Base-by-base conservation (phyloP, 2,113 vertebrate species). In the Daboia siamensis region DNA sequence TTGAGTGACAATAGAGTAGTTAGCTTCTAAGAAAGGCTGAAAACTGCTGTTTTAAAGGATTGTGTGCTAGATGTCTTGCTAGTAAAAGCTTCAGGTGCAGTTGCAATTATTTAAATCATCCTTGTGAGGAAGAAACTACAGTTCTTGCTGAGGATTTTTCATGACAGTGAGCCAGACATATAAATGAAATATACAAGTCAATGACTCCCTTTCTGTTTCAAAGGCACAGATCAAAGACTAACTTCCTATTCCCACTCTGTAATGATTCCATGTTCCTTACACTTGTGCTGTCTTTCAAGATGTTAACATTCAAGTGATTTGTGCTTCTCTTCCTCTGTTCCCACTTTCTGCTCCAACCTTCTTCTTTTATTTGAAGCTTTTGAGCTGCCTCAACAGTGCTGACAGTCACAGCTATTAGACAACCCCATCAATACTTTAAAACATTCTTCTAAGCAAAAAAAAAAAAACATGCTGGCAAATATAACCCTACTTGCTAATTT, bases 401-500 rank as follows among this genome's bases (percentile, higher is more conserved):
- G 52, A 88, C 59, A 94, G 88, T 33, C 95, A 29, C 92, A 93
- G 94, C 94, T 96, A 94, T 95, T 94, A 94, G 91, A 26, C 20
- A 33, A 11, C 87, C 0, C 85, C 59, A 64, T 96, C 94, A 94
- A 93, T 84, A 92, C 92, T 92, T 95, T 96, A 94, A 95, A 96
- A 93, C 90, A 93, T 91, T 93, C 80, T 95, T 95, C 93, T 59
- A 59, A 0, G 17, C 94, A 94, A 96, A 33, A 33, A 2, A 9
- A n/a, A 64, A 64, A 69, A 80, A 95, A 92, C 90, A 86, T 92
- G 59, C 90, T 95, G 90, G 93, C 96, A 93, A 96, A 89, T 95
- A 93, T 96, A 95, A 94, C 86, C 87, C 94, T 64, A 88, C 94
- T 93, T 93, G 94, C 93, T 95, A 96, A 96, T 95, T 94, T 95